Percentiles rank a stretch among this genome's conserved stretches.
Evolutionary conservation across 2,888 invertebrate genomes (phyloP).

Genomic region (Leptinotarsa juncta): DNA sequence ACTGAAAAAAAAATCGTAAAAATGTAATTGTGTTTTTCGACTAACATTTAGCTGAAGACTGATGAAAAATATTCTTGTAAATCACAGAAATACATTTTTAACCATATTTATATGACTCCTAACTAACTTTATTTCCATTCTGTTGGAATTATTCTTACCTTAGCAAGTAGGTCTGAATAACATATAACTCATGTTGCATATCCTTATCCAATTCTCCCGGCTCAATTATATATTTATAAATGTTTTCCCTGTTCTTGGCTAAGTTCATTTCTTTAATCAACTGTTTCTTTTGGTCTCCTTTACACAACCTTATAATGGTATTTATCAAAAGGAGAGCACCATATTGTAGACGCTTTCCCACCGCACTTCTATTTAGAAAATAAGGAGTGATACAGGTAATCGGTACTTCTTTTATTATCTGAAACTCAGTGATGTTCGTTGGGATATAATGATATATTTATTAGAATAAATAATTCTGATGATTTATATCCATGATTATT

Average conservation of each 20-base stretch:
- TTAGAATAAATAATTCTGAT: not conserved
- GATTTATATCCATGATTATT: too few species aligned
- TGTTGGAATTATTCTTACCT: conserved; percentile 51
- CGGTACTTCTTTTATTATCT: conserved; percentile 54
- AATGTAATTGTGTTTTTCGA: too few species aligned
- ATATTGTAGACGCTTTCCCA: conserved; percentile 54
- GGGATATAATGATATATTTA: not conserved
- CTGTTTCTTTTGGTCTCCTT: conserved; percentile 55
- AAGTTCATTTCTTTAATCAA: conserved; percentile 59
- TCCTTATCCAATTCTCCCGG: conserved; percentile 48
- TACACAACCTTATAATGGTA: conserved; percentile 57
- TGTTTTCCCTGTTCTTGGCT: conserved; percentile 50
- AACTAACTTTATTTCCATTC: too few species aligned
- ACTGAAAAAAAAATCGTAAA: too few species aligned
- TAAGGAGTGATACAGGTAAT: conserved; percentile 54
- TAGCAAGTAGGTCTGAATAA: conserved; percentile 60
- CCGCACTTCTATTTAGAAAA: conserved; percentile 48
- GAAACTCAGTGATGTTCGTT: conserved; percentile 31
- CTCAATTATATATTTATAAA: conserved; percentile 52
- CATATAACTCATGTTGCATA: conserved; percentile 61
- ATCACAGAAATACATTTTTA: too few species aligned
- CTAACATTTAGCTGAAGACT: too few species aligned
- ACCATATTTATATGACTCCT: too few species aligned
- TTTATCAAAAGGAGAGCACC: conserved; percentile 60
- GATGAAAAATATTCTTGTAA: too few species aligned